phyloP scores from a whole-genome alignment of 1,140 invertebrate genomes.

The Parasteatoda tepidariorum region DNA sequence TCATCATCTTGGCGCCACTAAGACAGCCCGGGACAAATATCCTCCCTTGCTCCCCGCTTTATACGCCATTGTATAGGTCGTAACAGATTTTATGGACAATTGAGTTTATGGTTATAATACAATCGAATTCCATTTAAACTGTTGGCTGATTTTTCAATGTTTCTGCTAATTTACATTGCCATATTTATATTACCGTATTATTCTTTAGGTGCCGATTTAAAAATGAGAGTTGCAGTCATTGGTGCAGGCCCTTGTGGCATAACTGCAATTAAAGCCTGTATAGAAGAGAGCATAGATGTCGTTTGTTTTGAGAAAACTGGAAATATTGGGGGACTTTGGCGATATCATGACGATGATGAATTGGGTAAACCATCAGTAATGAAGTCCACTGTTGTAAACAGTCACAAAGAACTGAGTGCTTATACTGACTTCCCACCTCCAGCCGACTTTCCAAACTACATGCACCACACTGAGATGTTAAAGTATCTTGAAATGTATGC shows the following conservation, averaged over 20 bases:
- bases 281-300: slow-evolving; percentile 61
- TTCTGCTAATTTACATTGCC: too few relatives aligned
- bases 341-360: slow-evolving; percentile 67
- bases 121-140: too few relatives aligned
- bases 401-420: slow-evolving; percentile 68
- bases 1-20: too few relatives aligned
- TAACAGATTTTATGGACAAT: too few relatives aligned
- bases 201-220: too few relatives aligned
- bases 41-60: too few relatives aligned
- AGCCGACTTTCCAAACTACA: slow-evolving; percentile 66
- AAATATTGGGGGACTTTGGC: slow-evolving; percentile 72
- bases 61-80: too few relatives aligned
- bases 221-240: slow-evolving; percentile 67
- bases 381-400: slow-evolving; percentile 61
- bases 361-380: slow-evolving; percentile 64
- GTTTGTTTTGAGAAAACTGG: slow-evolving; percentile 70
- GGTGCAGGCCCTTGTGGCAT: slow-evolving; percentile 70
- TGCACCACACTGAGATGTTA: slow-evolving; percentile 61
- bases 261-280: slow-evolving; percentile 63
- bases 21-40: too few relatives aligned
- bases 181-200: too few relatives aligned
- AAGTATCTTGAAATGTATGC: slow-evolving; percentile 69
- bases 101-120: too few relatives aligned
- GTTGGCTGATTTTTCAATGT: too few relatives aligned
- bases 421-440: slow-evolving; percentile 69